Conservation (phyloP, 2,797 vertebrate species). For the Microctenopoma lineatum region DNA sequence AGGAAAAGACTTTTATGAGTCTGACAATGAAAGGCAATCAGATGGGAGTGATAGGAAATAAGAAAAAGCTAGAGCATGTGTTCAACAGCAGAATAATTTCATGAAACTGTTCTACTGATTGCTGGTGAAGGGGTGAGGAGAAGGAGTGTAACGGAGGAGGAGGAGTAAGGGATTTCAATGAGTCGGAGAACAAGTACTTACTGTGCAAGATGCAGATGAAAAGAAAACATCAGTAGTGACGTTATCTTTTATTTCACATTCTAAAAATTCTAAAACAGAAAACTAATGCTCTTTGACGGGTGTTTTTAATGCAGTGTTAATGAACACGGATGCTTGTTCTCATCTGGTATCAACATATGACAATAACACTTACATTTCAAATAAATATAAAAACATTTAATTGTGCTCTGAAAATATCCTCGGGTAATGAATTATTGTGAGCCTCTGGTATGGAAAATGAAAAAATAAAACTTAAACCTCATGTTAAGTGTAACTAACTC, state of each 20-base stretch:
- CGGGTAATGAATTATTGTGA: too few relatives aligned
- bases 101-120: conserved; percentile 64
- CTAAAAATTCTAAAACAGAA: neutral
- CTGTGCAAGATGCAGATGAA: conserved; percentile 6
- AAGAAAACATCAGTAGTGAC: conserved; percentile 31
- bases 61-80: conserved; percentile 60
- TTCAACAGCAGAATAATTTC: conserved; percentile 68
- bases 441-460: conserved; percentile 27
- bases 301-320: conserved; percentile 3
- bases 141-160: conserved; percentile 11
- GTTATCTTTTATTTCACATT: conserved; percentile 4
- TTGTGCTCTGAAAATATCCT: neutral
- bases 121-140: conserved; percentile 38
- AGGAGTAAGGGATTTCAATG: conserved; percentile 35
- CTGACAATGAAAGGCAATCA: conserved; percentile 70
- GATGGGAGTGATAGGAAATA: conserved; percentile 67
- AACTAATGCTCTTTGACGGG: conserved; percentile 2
- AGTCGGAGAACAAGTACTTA: conserved; percentile 21
- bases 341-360: neutral
- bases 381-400: neutral
- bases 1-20: conserved; percentile 64
- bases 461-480: neutral
- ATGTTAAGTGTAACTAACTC: conserved; percentile 17
- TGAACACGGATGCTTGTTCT: neutral
- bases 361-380: neutral